phyloP scores from a whole-genome alignment of 1,140 invertebrate genomes.

The Drosophila navojoa region DNA sequence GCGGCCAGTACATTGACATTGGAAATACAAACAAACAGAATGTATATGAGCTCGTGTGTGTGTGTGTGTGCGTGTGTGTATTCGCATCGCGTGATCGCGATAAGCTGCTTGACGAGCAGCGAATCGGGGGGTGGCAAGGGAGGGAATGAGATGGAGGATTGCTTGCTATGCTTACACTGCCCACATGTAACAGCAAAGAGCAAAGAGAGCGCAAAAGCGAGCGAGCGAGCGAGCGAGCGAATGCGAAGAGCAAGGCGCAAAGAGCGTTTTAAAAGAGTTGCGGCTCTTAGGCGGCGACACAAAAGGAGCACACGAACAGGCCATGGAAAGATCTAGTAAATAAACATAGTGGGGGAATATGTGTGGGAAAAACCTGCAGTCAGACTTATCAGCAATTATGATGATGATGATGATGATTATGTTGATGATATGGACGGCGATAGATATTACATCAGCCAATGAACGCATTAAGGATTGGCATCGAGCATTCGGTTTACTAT shows the following conservation, averaged over 20 bases:
- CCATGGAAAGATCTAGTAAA: constrained; percentile 1
- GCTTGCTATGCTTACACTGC: constrained; percentile 35
- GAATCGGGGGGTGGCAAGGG: not conserved
- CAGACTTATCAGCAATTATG: not conserved
- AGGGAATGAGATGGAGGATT: constrained; percentile 2
- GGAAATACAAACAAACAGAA: constrained; percentile 24
- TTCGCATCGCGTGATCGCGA: constrained; percentile 41
- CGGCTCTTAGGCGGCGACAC: not conserved
- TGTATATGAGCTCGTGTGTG: not conserved
- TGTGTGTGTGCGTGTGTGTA: not conserved
- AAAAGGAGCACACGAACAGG: not conserved
- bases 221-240: not conserved
- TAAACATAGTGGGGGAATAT: not conserved
- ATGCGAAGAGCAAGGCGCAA: not conserved
- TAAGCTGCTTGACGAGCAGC: constrained; percentile 8
- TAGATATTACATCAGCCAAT: constrained; percentile 13
- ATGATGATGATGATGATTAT: constrained; percentile 6
- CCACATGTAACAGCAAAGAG: constrained; percentile 12
- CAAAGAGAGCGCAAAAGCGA: not conserved
- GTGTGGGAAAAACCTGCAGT: not conserved
- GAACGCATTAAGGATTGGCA: not conserved
- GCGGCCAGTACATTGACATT: constrained; percentile 52
- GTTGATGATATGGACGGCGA: constrained; percentile 2
- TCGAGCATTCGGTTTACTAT: not conserved
- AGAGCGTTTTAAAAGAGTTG: not conserved